Evolutionary conservation across 1,140 invertebrate genomes (phyloP), one percentile per base, ranked within the genome.

Genomic region (Drosophila melanica): DNA sequence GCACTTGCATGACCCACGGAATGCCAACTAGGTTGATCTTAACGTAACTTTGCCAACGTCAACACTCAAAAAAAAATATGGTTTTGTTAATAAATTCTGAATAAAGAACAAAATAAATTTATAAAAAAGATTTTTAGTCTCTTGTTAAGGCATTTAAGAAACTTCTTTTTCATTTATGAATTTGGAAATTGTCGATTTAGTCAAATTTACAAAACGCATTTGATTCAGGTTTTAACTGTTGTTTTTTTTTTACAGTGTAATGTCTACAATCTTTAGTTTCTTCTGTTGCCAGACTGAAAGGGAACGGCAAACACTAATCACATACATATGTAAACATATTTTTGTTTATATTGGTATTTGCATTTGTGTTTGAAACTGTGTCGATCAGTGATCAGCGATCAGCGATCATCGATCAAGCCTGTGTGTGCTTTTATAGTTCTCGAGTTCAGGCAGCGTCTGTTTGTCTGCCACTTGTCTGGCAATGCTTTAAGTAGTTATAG

Each of bases 381-480:
- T 27, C 35, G 54, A 50, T 67, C 64, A 42, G 37, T 35, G 64
- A 59, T 42, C 54, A 50, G 58, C 45, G 23, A 41, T 30, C 20
- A 41, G 27, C 27, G 27, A 48, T 57, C 5, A 45, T n/a, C 23
- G 14, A 18, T 63, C 2, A 7, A n/a, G 47, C 18, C 10, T 5
- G 20, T 9, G n/a, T 30, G 12, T 11, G 16, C 8, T 41, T 27
- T 18, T 60, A 1, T 2, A 12, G 41, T 30, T 33, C 18, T 12
- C 42, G 27, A 6, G 11, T 12, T 39, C 11, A 14, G n/a, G 14
- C 35, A 48, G 35, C 45, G 48, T 47, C 63, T 45, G 30, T 65
- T 65, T 65, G 64, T 67, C 64, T 67, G 33, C 14, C 64, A 67
- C 64, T 67, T 67, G 64, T 60, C 65, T 67, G 45, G 44, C n/a